These are phyloP conservation scores for Drosophila algonquin DNA, from an alignment of 2,888 invertebrate species.

Conservation along the genomic window DNA sequence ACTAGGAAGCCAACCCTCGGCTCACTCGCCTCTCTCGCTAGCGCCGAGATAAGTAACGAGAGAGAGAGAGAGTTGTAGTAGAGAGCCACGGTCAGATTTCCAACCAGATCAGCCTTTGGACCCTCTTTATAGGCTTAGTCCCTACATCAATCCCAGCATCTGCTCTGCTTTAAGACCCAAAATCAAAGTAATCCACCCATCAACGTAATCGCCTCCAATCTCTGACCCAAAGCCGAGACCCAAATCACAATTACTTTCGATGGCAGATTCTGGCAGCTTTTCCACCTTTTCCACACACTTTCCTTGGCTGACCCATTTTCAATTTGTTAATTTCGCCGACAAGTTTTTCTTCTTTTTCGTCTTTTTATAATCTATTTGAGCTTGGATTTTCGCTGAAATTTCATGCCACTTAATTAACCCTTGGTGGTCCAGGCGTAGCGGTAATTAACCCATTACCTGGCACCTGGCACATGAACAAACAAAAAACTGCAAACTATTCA, in stretches of 20 bases:
- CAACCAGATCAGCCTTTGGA: neutral
- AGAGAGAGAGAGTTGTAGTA: too few species aligned
- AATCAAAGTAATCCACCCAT: conserved; percentile 12
- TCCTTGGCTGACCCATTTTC: conserved; percentile 9
- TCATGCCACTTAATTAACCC: conserved; percentile 68
- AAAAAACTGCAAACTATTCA: conserved; percentile 53
- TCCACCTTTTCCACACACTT: conserved; percentile 2
- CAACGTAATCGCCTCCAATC: neutral
- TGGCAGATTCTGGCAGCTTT: neutral
- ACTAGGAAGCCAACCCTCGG: too few species aligned
- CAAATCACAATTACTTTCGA: conserved; percentile 18
- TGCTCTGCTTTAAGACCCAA: neutral
- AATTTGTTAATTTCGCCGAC: conserved; percentile 31
- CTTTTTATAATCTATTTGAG: conserved; percentile 29
- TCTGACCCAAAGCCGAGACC: neutral
- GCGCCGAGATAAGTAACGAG: too few species aligned
- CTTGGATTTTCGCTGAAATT: conserved; percentile 42
- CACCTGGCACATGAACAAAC: conserved; percentile 42
- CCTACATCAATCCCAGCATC: neutral
- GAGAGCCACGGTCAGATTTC: too few species aligned
- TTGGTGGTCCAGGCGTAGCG: conserved; percentile 37
- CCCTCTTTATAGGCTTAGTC: neutral
- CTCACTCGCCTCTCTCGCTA: too few species aligned
- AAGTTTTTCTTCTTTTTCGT: neutral
- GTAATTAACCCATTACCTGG: conserved; percentile 72